Base-by-base conservation (phyloP, 2,888 invertebrate species). In the Crocallis elinguaria region DNA sequence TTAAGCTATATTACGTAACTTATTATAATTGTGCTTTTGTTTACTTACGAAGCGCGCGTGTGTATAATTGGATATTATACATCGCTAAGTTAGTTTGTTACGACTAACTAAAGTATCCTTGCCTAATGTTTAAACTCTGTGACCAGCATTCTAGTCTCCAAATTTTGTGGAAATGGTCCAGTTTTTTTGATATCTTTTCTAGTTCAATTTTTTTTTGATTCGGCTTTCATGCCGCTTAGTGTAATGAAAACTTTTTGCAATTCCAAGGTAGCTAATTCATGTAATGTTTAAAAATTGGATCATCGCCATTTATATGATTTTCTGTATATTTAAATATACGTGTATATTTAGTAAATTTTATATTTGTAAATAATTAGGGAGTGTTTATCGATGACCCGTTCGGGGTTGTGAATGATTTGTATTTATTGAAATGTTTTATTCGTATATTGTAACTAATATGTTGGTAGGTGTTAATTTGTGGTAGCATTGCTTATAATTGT, bases 81-180 rank as follows among this genome's bases (percentile, higher is more conserved):
- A 69, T 67, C 64, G 59, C 55, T 69, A 63, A 64, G 65, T 64
- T 61, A 59, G 70, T 60, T 67, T 64, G 60, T 68, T 64, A 68
- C 62, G 48, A 63, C 58, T 69, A 68, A 64, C 71, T 75, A 76
- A 75, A 74, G 79, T 77, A 70, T 82, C 81, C 86, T 88, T 88
- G 87, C 87, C 88, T 85, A 75, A 75, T 57, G 35, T 75, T 72
- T 66, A 73, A 76, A 75, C 79, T 80, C 82, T 86, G 84, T 87
- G 86, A 89, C 83, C 86, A 84, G 78, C 82, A 80, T 77, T 90
- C 90, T 90, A 90, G 90, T 90, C 90, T 82, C 72, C 67, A 71
- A 79, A 71, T 73, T 73, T 73, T 51, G 63, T 70, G 73, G 69
- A 57, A 58, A 67, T 79, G 77, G 68, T 79, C 75, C 76, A 71